Evolutionary conservation across 2,888 invertebrate genomes (phyloP), one percentile per base, ranked within the genome.

Genomic region (Drosophila stalkeri): DNA sequence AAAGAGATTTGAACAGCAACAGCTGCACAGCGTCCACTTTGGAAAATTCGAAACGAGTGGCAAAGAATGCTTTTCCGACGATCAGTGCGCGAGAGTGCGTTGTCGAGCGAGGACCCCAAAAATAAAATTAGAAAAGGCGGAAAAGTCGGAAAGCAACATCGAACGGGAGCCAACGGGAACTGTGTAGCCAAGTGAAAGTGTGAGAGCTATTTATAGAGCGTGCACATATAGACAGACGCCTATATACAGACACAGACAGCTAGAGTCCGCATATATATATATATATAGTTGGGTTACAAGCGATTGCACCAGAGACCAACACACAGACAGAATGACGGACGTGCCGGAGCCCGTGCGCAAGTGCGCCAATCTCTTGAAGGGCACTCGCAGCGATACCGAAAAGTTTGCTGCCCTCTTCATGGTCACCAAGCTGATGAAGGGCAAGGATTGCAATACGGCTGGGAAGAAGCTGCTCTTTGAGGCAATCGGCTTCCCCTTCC

Each of bases 401-500:
- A 98, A 97, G 92, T 97, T 98, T 92, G 98, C 98, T 46, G 97
- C 96, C 1, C 94, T 98, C 57, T 97, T 98, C 92, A 96, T 98
- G 96, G 97, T 98, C 61, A 98, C 98, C 3, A 98, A 98, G 93
- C 93, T 98, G 62, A 96, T 98, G 44, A 97, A 97, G 92, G 96
- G 96, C 77, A 96, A 96, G 91, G 97, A 97, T 88, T 97, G 97
- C 91, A 95, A 95, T 84, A 94, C 95, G 12, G 94, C 95, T n/a
- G 95, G 95, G n/a, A 97, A 96, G 91, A 96, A 96, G 89, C 94
- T 96, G 39, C 94, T 98, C 3, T 97, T 98, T 90, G 97, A 98
- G 93, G 97, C 97, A 2, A 97, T 98, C 86, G 98, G 98, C 27
- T 96, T 97, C 86, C 95, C 96, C 78, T 98, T 98, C 92, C 93